Evolutionary conservation across 2,113 vertebrate species (phyloP), one percentile per base, ranked within the genome.

Genomic region (Oreochromis niloticus): DNA sequence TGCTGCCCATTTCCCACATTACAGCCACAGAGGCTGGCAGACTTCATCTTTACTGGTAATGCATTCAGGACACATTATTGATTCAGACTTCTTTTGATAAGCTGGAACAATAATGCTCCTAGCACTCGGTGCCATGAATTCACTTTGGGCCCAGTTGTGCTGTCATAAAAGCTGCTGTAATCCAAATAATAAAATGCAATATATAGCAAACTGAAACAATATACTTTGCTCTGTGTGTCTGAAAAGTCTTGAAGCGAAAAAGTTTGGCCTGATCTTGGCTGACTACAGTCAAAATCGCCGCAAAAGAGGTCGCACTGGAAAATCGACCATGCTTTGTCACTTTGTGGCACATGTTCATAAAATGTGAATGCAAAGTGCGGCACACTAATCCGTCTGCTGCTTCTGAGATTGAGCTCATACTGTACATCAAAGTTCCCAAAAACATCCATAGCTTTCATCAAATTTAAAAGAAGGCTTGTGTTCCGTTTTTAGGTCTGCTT

Each of bases 391-490:
- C 9, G 24, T 84, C 88, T 85, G 83, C 89, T 56, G 48, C 90
- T 75, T 91, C 80, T 56, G 22, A 91, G 84, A 89, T 30, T n/a
- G 84, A 83, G 86, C 89, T 90, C 85, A 68, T 68, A 48, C 54
- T 88, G 91, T 84, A 89, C 83, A 89, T 92, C 63, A 59, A 91
- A 86, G 85, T 88, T 89, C 50, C 34, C 39, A 68, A 91, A 91
- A 91, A 92, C 80, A 91, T 93, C 87, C 56, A 75, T 43, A 46
- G 85, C 85, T 89, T 94, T 95, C 90, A 95, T 94, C 71, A 93
- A 89, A 92, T 92, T 93, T 87, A 93, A 93, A 94, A 91, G 81
- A 91, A 91, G 27, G 87, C 75, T 54, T 82, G 75, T 85, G 73
- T 90, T 92, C 85, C 57, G 63, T 89, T 93, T 95, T 89, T 85